Base-by-base conservation (phyloP, 2,113 vertebrate species). In the Heterochromis multidens region DNA sequence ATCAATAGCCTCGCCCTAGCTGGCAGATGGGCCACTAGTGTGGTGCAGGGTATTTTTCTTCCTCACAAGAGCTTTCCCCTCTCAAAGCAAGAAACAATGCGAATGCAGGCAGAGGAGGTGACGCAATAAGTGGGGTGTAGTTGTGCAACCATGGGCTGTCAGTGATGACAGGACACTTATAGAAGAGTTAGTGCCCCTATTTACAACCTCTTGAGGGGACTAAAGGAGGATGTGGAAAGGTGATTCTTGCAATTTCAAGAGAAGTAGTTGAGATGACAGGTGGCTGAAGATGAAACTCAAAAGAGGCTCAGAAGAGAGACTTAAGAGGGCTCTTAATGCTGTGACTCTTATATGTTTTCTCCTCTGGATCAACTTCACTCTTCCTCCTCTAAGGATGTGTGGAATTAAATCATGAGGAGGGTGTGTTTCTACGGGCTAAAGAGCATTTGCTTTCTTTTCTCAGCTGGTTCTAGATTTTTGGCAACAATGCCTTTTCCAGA, bases 1-100 rank as follows among this genome's bases (percentile, higher is more conserved):
- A 93, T 94, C 90, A 6, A 95, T 93, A 90, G 40, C 78, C 70
- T 81, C 58, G 80, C 82, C 52, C 40, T 72, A 86, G 79, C 78
- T 59, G 61, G 79, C 81, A 83, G 79, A 83, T 81, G 65, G 60
- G 79, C 72, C 65, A 49, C 74, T 43, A 25, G 79, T 79, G 85
- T 79, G 76, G 56, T 14, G 23, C 35, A 11, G 79, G 40, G 63
- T 83, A 59, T 91, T 90, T 87, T 79, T 88, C 84, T 74, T 87
- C 29, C 77, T 79, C 72, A n/a, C 62, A 35, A 77, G 46, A 29
- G 57, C 60, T 56, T 19, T 49, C n/a, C 65, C 54, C 7, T 33
- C 35, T 77, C 37, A 59, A 52, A 33, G n/a, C 57, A 23, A 70
- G 31, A 56, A 82, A 62, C 31, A 21, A 23, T 33, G 27, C 6